Conservation (phyloP, 2,113 vertebrate genomes). For the Nipponia nippon region DNA sequence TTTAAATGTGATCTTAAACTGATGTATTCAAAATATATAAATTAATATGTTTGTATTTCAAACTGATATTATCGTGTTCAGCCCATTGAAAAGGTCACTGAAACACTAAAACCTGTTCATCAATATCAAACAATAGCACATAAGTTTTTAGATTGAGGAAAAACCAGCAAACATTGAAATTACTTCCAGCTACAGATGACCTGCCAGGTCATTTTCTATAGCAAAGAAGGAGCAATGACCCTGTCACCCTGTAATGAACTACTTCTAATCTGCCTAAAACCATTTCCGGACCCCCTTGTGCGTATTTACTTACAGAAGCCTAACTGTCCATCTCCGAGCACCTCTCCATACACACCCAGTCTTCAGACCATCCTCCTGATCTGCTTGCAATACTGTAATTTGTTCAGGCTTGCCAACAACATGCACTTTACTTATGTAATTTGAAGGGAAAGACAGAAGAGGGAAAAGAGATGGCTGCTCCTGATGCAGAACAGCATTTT, state of each 20-base stretch:
- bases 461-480: neutral
- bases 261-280: constrained; percentile 26
- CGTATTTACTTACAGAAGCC: neutral
- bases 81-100: neutral
- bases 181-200: neutral
- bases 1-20: neutral
- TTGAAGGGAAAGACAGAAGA: constrained; percentile 1
- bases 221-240: neutral
- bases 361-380: neutral
- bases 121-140: neutral
- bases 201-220: neutral
- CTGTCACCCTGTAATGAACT: neutral
- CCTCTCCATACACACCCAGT: neutral
- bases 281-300: neutral
- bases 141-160: neutral
- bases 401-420: neutral
- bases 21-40: neutral
- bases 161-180: neutral
- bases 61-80: neutral
- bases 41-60: neutral
- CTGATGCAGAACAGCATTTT: neutral
- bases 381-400: neutral
- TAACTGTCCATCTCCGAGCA: neutral
- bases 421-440: constrained; percentile 27
- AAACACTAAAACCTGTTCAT: neutral